Base-by-base conservation (phyloP, 2,797 vertebrate genomes). In the Phylloscopus collybita region DNA sequence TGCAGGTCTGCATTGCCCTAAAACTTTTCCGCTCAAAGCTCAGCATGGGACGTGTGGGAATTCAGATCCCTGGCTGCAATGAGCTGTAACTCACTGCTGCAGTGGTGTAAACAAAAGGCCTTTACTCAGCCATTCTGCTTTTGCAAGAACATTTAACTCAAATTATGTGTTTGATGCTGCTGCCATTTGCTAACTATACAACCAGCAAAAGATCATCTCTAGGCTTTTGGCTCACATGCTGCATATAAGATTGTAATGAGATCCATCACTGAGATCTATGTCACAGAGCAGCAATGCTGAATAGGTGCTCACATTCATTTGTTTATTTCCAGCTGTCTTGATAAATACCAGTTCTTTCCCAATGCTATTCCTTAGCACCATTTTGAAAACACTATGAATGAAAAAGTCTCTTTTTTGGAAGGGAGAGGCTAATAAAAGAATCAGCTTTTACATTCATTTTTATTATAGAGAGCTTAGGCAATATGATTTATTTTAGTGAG, bases 401-500 rank as follows among this genome's bases (percentile, higher is more conserved):
- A 93, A 97, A 96, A 96, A 91, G 22, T 57, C 80, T 94, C 20
- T 76, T 30, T 92, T 96, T 95, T 79, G 60, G 27, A 84, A 97
- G 87, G 51, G 53, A 94, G 74, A 93, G 53, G 69, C 64, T 97
- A 95, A 95, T 85, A 67, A 86, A 96, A 96, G 69, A 74, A 70
- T 45, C 76, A 36, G 65, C 40, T 75, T 96, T 92, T 90, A 87
- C 72, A 93, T 88, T 54, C 57, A 42, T 96, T 91, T 97, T 97
- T 96, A 95, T 96, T 96, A 88, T 84, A 90, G 92, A 67, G 47
- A 95, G 75, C 50, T 86, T 71, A 95, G 86, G 79, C 86, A 93
- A 96, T 89, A 90, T 13, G 18, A 86, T 97, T 97, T 96, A 96
- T 97, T 97, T 97, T 90, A 95, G 88, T 71, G 83, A 51, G 34